phyloP scores from a whole-genome alignment of 2,888 invertebrate species.

The Drosophila cognata region DNA sequence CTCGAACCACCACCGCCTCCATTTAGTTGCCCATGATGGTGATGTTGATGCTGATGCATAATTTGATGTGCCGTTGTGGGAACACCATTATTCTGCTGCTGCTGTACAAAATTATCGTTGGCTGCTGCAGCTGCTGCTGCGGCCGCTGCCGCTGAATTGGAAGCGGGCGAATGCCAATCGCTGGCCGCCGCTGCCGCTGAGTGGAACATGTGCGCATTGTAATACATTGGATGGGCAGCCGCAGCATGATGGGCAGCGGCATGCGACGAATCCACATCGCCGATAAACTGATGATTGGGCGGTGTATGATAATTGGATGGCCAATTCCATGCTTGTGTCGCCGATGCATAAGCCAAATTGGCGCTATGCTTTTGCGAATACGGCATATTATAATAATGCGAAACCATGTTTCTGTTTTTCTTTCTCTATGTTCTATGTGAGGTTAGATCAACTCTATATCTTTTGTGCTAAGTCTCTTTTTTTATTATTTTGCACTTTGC shows the following conservation, averaged over 20 bases:
- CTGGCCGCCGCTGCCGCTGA: conserved; percentile 77
- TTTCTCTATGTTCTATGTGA: conserved; percentile 10
- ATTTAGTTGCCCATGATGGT: conserved; percentile 60
- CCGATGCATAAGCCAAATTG: conserved; percentile 86
- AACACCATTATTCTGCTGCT: conserved; percentile 28
- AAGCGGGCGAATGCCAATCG: conserved; percentile 82
- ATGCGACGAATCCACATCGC: conserved; percentile 85
- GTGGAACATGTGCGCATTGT: conserved; percentile 86
- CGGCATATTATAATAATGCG: conserved; percentile 88
- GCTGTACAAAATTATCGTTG: conserved; percentile 79
- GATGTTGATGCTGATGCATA: conserved; percentile 74
- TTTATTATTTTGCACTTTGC: conserved; percentile 2
- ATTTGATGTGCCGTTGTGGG: conserved; percentile 76
- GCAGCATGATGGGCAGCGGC: conserved; percentile 81
- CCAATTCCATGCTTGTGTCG: conserved; percentile 85
- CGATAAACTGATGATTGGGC: conserved; percentile 84
- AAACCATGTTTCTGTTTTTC: conserved; percentile 87
- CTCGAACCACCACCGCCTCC: conserved; percentile 53
- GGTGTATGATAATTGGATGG: conserved; percentile 85
- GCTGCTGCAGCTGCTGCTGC: conserved; percentile 49
- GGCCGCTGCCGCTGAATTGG: conserved; percentile 73
- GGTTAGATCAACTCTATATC: conserved; percentile 28
- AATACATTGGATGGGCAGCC: conserved; percentile 84
- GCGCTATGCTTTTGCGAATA: conserved; percentile 88
- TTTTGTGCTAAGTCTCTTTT: neutral